Conservation (phyloP, 2,797 vertebrate species). For the Ambastaia sidthimunki region DNA sequence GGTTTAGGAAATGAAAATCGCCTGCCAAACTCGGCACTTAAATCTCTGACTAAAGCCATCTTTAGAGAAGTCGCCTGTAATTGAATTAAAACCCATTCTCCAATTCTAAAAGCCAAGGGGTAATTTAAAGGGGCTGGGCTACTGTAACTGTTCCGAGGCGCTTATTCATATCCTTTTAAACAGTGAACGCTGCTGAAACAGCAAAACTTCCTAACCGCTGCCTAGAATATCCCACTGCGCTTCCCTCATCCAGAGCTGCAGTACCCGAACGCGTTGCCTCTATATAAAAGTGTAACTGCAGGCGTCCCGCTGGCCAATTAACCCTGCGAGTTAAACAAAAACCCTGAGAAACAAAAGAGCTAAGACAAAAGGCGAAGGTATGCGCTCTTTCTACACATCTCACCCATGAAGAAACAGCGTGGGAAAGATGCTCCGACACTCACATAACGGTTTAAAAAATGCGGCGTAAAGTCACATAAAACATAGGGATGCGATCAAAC, state of each 20-base stretch:
- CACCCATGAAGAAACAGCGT: constrained; percentile 22
- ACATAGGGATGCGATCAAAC: constrained; percentile 41
- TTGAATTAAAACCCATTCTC: constrained; percentile 40
- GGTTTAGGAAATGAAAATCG: constrained; percentile 63
- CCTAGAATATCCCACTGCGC: not conserved
- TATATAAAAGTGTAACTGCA: constrained; percentile 1
- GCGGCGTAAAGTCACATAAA: not conserved
- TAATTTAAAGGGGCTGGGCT: constrained; percentile 37
- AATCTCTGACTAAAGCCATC: constrained; percentile 35
- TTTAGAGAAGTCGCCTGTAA: constrained; percentile 30
- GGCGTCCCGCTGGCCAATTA: constrained; percentile 40
- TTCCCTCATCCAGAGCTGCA: not conserved
- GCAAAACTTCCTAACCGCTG: constrained; percentile 18
- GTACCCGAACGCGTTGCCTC: not conserved
- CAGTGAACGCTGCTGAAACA: constrained; percentile 25
- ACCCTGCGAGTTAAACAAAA: constrained; percentile 49
- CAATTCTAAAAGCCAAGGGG: constrained; percentile 31
- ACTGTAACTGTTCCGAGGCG: constrained; percentile 18
- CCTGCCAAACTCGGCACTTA: constrained; percentile 44
- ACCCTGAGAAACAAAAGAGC: constrained; percentile 35
- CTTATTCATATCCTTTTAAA: constrained; percentile 22
- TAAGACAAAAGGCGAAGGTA: constrained; percentile 52
- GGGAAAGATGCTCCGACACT: constrained; percentile 19
- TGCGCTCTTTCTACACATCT: constrained; percentile 40
- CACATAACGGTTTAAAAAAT: not conserved